Base-by-base conservation (phyloP, 2,797 vertebrate genomes). In the Lepus townsendii region DNA sequence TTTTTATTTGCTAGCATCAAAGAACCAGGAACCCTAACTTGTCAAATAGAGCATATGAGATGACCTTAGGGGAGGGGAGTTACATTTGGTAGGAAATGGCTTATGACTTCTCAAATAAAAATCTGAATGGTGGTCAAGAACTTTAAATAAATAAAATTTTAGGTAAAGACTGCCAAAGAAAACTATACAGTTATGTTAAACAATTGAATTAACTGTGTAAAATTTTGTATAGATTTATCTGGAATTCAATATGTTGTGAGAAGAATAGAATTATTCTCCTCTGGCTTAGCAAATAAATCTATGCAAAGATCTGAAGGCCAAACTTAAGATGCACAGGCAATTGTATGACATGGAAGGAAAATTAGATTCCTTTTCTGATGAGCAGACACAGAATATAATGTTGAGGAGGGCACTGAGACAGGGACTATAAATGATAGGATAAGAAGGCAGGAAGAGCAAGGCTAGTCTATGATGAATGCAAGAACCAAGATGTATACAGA, bases 151-250 rank as follows among this genome's bases (percentile, higher is more conserved):
- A 88, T 47, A 47, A 47, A 47, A 38, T 35, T 92, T 88, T 50
- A 24, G 14, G 65, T 78, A 91, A 82, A 42, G 14, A 42, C 65
- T 93, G 68, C 89, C 93, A 95, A 94, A 69, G 77, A 87, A 95
- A 97, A 95, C 52, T 87, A 11, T 35, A 8, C 13, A 47, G 38
- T 80, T 22, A 14, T 78, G 20, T 92, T 66, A 71, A 54, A 84
- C 5, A 30, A 79, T 42, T 93, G 80, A 96, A 78, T 86, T 68
- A 38, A 35, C 75, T 17, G 4, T 82, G 38, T 90, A 89, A 89
- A 89, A 82, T 71, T 94, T 82, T 32, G 24, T 63, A 80, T 20
- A 73, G 78, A 47, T 91, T 92, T 95, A 50, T 83, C 30, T 75
- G 83, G 71, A 79, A 63, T 83, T 89, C 38, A 91, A 4, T 27